phyloP scores from a whole-genome alignment of 2,113 vertebrate species.

The Heterochromis multidens region DNA sequence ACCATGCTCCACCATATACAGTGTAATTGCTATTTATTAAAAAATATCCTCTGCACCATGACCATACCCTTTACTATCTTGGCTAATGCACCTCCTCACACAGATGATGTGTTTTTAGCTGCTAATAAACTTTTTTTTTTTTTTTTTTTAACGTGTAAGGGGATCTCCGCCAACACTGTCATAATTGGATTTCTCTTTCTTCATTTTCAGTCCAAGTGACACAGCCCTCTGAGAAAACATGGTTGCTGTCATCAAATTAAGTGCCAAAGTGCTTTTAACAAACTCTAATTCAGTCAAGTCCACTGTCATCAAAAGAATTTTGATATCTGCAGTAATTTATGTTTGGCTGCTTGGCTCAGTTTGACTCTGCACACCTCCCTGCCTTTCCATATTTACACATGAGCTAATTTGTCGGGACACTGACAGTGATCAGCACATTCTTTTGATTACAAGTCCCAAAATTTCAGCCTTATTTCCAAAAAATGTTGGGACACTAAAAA shows the following conservation, averaged over 20 bases:
- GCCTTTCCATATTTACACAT: neutral
- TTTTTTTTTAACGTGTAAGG: neutral
- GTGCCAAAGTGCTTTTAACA: conserved; percentile 8
- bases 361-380: neutral
- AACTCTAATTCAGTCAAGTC: neutral
- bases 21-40: conserved; percentile 61
- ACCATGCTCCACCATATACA: conserved; percentile 17
- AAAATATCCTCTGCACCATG: conserved; percentile 35
- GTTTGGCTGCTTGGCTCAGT: neutral
- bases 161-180: neutral
- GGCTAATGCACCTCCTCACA: neutral
- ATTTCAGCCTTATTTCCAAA: too few species aligned
- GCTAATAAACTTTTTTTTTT: conserved; percentile 26
- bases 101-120: conserved; percentile 5
- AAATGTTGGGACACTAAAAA: too few species aligned
- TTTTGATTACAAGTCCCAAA: too few species aligned
- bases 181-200: conserved; percentile 47
- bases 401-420: too few species aligned
- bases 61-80: neutral
- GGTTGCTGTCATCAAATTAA: conserved; percentile 29
- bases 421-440: too few species aligned
- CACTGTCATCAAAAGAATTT: neutral
- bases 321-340: neutral
- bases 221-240: conserved; percentile 25
- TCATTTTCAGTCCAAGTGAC: conserved; percentile 36